Evolutionary conservation across 2,797 vertebrate genomes (phyloP), one percentile per base, ranked within the genome.

Genomic region (Halcyon smyrnensis): DNA sequence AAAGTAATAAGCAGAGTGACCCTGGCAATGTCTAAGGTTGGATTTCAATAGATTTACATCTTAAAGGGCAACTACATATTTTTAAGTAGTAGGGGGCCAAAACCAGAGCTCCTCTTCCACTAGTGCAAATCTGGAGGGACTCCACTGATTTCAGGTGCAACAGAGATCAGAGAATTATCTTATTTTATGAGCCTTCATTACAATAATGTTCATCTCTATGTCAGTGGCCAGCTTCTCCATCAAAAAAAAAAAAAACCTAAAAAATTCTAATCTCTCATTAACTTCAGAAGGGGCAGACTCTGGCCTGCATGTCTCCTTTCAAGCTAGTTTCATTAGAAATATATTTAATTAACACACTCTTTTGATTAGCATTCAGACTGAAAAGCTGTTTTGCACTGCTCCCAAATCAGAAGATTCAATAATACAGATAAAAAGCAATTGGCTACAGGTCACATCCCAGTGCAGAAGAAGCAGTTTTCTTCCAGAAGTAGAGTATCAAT

Each of bases 1-100:
- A 98, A 98, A 98, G 98, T 98, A 98, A 98, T 98, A 98, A 98
- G 97, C 97, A 97, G 95, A 90, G 93, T 97, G 97, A 97, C 97
- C 96, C 97, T 89, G 46, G 24, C 92, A 89, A 93, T 95, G 96
- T 91, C 84, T 96, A 96, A 94, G 92, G 91, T 96, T 93, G 94
- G 97, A 97, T 98, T 98, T 97, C 97, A 97, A 95, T 97, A 97
- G 96, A 98, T 98, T 98, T 98, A 98, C 98, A 98, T 98, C 97
- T 98, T 97, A 98, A 98, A 98, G 97, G 97, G 94, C 96, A 96
- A 87, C 89, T 83, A 91, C 89, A 59, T 91, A 67, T 94, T 95
- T 96, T 95, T 84, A 97, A 96, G 92, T 75, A 80, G 89, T 65
- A 87, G 14, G 51, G 70, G 41, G 53, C 88, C 88, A 94, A 92